Evolutionary conservation across 2,888 invertebrate species (phyloP), one percentile per base, ranked within the genome.

Genomic region (Aphidoletes aphidimyza): DNA sequence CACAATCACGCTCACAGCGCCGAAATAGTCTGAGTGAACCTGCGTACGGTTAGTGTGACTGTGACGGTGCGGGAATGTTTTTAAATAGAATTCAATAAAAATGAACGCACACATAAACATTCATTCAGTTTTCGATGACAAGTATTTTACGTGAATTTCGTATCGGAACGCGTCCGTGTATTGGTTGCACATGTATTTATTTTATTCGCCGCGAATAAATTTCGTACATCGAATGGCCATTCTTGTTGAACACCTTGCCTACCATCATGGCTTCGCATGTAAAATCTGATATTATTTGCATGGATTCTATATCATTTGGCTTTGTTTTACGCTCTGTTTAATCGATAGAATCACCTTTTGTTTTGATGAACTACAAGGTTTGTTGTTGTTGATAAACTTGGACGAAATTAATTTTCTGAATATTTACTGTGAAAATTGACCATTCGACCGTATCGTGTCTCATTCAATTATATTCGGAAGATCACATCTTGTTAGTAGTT

Each of bases 61-160:
- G 26, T 0, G 6, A 30, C 69, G 26, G n/a, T 69, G 69, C 30
- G n/a, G 17, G 30, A 69, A 14, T 69, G 69, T 69, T 69, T 30
- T 14, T n/a, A n/a, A n/a, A n/a, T n/a, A n/a, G n/a, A n/a, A n/a
- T n/a, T n/a, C n/a, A 69, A 6, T 54, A 69, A 14, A 6, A 22
- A 26, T 22, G 30, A 30, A 30, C 69, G 14, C 26, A 69, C 30
- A 69, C 34, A 34, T 30, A 69, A 14, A 14, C 26, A 26, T 30
- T 69, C 69, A 69, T 69, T 69, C 69, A 69, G 30, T 69, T 69
- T 69, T 42, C 14, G 30, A 69, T 14, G 69, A 69, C 69, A 69
- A 69, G 30, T 69, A 26, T 69, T 26, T n/a, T 17, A 69, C 26
- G 30, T 30, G 69, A 69, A 69, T 69, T 69, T 30, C 69, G 69